Evolutionary conservation across 2,888 invertebrate species (phyloP), one percentile per base, ranked within the genome.

Genomic region (Ryuthela nishihirai): DNA sequence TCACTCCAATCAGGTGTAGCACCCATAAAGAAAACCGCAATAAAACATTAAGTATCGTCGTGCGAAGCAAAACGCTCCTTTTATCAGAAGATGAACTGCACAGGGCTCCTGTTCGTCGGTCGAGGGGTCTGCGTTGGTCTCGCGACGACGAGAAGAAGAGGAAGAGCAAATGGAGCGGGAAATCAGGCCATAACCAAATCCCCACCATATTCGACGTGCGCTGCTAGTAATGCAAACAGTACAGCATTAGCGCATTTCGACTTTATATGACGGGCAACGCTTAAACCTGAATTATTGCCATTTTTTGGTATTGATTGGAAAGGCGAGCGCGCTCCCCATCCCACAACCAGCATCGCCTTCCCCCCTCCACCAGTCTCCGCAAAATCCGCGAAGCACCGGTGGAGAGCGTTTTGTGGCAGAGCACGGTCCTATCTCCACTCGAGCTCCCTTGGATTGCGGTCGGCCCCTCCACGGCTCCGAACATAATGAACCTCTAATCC

Each of bases 241-340:
- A 23, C 21, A 9, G 25, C 36, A 23, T 17, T 15, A 20, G 26
- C 21, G 29, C 29, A 38, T 24, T 17, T 20, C 45, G 46, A 42
- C 52, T 56, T 56, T 42, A 50, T 50, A 50, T 46, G 46, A 50
- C 50, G 42, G 45, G 42, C 55, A 46, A 42, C 50, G 49, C 56
- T 56, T 56, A 56, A 56, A 56, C 43, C 56, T 56, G 56, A 56
- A 56, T 56, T 56, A 56, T 56, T 56, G 56, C 56, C 56, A 52
- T 56, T 56, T 56, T 46, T 56, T 41, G 41, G 21, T 56, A 56
- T 56, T 56, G 56, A 56, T 56, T 56, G 56, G 39, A 45, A 9
- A n/a, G 35, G 23, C 34, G 26, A 20, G 23, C 24, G 15, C 10
- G 20, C 21, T 17, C 3, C 15, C 5, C 6, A 10, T 44, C 34